Evolutionary conservation across 1,140 invertebrate genomes (phyloP).

Genomic region (Papilio dardanus): DNA sequence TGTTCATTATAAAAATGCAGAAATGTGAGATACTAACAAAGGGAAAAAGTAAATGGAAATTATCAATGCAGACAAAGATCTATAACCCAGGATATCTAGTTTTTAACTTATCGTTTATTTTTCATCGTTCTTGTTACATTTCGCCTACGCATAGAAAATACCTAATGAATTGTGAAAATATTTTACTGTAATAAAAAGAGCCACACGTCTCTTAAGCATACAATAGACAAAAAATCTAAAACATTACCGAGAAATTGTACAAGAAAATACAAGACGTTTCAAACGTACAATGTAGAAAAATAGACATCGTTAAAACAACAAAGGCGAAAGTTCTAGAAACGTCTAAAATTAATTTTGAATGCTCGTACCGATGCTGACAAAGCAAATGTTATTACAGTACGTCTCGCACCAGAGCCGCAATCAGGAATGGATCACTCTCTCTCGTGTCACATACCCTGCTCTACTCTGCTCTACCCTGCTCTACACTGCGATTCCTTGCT

Average conservation of each 20-base stretch:
- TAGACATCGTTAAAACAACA: conserved; percentile 15
- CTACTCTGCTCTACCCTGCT: not conserved
- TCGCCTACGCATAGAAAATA: no score
- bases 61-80: no score
- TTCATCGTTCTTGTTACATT: no score
- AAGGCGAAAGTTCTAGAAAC: conserved; percentile 1
- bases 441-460: not conserved
- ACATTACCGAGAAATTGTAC: not conserved
- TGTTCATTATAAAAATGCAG: no score
- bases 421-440: conserved; percentile 3
- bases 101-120: no score
- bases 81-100: no score
- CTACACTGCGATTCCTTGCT: no score
- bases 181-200: no score
- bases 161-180: no score
- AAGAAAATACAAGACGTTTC: not conserved
- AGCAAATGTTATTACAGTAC: conserved; percentile 11
- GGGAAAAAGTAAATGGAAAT: no score
- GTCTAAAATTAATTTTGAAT: conserved; percentile 2
- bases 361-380: conserved; percentile 11
- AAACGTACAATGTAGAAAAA: not conserved
- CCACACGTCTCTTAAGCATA: not conserved
- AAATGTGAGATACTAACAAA: no score
- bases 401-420: not conserved
- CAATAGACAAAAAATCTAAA: not conserved